Base-by-base conservation (phyloP, 1,140 invertebrate species). In the Lepidotrigona ventralis region DNA sequence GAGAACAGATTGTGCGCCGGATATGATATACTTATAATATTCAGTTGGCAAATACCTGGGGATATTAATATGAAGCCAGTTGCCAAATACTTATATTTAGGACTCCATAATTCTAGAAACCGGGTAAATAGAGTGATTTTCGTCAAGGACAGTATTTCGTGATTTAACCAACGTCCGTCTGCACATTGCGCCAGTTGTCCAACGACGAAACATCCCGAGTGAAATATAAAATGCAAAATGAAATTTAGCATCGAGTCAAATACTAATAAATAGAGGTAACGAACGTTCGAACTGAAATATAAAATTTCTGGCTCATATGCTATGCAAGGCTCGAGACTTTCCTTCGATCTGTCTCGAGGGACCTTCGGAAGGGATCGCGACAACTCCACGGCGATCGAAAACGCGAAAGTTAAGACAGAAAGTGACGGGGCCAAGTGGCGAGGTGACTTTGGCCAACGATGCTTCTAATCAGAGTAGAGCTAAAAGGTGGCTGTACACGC, bases 361-460 rank as follows among this genome's bases (percentile, higher is more conserved):
- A 23, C 19, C 5, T 39, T 73, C 12, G 6, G 39, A 15, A 46
- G 21, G 68, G 23, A 23, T 46, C 21, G 33, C 21, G 68, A 69
- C 23, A n/a, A 73, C 23, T n/a, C 23, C 1, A 17, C n/a, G 23
- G 53, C 19, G 33, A 19, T 15, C 39, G 15, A 77, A 53, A 21
- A 60, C 12, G 60, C 1, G n/a, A n/a, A 64, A 53, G 46, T 53
- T 51, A 46, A n/a, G 23, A n/a, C n/a, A 46, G 17, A 46, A 46
- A 46, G 39, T 64, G 46, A 69, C 26, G 21, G 21, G 2, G 58
- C 14, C 53, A 8, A 51, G 66, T 63, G 54, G 39, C 63, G 56
- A 86, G 39, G 46, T 75, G 29, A 46, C 81, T 70, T 71, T 75
- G 75, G 63, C 79, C 84, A 85, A 79, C 70, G 78, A 83, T 71